These are phyloP conservation scores for Excalfactoria chinensis DNA, from an alignment of 2,113 vertebrate genomes.

Conservation along the genomic window DNA sequence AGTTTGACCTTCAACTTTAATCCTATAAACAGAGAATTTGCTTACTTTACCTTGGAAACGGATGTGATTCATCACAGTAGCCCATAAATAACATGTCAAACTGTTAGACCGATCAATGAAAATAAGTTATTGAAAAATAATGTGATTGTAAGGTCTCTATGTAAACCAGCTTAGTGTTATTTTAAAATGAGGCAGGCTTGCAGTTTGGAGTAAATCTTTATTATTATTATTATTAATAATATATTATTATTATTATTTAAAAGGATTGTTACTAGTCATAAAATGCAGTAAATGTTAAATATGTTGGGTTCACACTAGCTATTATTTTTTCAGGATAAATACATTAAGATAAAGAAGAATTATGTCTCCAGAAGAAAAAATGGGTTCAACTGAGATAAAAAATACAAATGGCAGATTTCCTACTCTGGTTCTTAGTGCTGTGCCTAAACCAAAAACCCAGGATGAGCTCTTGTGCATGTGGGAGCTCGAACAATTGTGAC, in stretches of 20 bases:
- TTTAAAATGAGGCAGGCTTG: constrained; percentile 63
- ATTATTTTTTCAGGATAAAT: neutral
- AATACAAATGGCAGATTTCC: neutral
- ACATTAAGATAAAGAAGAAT: neutral
- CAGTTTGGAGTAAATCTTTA: neutral
- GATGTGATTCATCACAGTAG: constrained; percentile 80
- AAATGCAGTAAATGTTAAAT: constrained; percentile 7
- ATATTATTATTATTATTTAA: neutral
- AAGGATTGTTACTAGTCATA: neutral
- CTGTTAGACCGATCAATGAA: constrained; percentile 77
- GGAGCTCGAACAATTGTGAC: neutral
- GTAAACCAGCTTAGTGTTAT: constrained; percentile 64
- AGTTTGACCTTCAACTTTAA: constrained; percentile 77
- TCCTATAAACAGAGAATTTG: constrained; percentile 79
- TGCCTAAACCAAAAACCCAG: constrained; percentile 17
- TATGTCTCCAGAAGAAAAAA: neutral
- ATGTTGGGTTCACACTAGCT: neutral
- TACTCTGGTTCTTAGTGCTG: constrained; percentile 19
- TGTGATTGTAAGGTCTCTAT: constrained; percentile 73
- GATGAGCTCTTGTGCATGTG: neutral
- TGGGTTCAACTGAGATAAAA: neutral
- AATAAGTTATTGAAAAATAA: constrained; percentile 82
- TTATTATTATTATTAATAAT: no score
- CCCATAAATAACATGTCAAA: constrained; percentile 80
- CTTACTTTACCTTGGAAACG: constrained; percentile 80